These are phyloP conservation scores for Pristionchus maxplancki DNA, from an alignment of 2,888 invertebrate genomes.

Conservation along the genomic window DNA sequence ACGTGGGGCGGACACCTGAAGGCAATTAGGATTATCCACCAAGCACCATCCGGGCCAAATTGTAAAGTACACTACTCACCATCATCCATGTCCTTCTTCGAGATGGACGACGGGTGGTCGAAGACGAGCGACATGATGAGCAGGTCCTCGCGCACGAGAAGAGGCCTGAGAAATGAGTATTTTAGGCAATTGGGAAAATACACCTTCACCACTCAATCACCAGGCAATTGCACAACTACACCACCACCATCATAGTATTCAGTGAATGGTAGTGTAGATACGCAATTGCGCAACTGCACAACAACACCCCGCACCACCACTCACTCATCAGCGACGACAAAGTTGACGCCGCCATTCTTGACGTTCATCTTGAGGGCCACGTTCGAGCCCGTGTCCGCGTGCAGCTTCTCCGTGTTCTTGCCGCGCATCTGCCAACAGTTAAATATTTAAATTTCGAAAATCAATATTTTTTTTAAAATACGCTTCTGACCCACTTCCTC, in stretches of 20 bases:
- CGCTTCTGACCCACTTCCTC: background rate
- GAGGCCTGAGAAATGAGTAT: background rate
- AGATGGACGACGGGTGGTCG: slow-evolving; percentile 20
- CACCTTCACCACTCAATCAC: no score
- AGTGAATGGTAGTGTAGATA: no score
- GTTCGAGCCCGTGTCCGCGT: slow-evolving; percentile 30
- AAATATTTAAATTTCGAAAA: no score
- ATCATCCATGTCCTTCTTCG: slow-evolving; percentile 33
- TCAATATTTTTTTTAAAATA: no score
- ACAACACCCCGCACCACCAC: no score
- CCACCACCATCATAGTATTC: no score
- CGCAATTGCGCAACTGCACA: background rate
- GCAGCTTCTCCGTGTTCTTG: slow-evolving; percentile 18
- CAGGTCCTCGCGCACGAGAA: background rate
- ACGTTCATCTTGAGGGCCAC: slow-evolving; percentile 30
- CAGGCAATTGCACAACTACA: no score
- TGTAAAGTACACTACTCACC: no score
- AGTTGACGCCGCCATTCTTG: slow-evolving; percentile 37
- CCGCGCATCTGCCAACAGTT: slow-evolving; percentile 27
- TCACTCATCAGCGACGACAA: slow-evolving; percentile 21
- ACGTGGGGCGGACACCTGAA: background rate
- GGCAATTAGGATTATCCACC: no score
- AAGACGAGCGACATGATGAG: slow-evolving; percentile 44
- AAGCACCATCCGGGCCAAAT: no score
- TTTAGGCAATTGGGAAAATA: no score